These are phyloP conservation scores for Thunnus maccoyii DNA, from an alignment of 2,113 vertebrate genomes.

Conservation along the genomic window DNA sequence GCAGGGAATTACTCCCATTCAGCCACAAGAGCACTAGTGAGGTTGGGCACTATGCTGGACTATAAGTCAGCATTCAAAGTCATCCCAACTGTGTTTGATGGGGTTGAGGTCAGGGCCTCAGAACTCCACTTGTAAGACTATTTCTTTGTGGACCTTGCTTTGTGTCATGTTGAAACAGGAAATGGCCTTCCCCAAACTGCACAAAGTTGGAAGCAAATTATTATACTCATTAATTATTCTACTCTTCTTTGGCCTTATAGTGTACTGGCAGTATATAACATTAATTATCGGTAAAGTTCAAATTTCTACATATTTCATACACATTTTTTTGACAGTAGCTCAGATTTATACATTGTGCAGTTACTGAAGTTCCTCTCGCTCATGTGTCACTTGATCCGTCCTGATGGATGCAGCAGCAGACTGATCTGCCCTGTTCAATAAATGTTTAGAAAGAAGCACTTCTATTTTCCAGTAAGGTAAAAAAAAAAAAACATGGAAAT, in stretches of 20 bases:
- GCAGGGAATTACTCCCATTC: background rate
- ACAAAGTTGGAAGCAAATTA: background rate
- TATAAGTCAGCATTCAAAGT: background rate
- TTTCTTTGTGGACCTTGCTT: background rate
- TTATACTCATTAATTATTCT: too few relatives aligned
- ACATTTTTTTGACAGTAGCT: background rate
- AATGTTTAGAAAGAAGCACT: background rate
- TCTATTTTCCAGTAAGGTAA: background rate
- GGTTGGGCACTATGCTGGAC: background rate
- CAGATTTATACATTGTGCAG: background rate
- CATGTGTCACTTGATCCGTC: background rate
- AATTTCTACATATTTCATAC: conserved; percentile 4
- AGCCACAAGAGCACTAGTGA: background rate
- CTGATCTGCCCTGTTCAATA: background rate
- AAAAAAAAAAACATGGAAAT: conserved; percentile 1
- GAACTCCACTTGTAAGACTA: background rate
- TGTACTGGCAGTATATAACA: background rate
- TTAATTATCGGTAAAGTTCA: background rate
- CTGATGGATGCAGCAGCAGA: conserved; percentile 18
- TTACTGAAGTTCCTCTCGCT: background rate
- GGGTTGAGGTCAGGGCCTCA: background rate
- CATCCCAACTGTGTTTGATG: background rate
- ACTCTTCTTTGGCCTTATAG: background rate
- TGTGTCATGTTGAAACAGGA: conserved; percentile 6
- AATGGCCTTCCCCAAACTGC: background rate